These are phyloP conservation scores for Macrotis lagotis DNA, from an alignment of 2,113 vertebrate species.

Conservation along the genomic window DNA sequence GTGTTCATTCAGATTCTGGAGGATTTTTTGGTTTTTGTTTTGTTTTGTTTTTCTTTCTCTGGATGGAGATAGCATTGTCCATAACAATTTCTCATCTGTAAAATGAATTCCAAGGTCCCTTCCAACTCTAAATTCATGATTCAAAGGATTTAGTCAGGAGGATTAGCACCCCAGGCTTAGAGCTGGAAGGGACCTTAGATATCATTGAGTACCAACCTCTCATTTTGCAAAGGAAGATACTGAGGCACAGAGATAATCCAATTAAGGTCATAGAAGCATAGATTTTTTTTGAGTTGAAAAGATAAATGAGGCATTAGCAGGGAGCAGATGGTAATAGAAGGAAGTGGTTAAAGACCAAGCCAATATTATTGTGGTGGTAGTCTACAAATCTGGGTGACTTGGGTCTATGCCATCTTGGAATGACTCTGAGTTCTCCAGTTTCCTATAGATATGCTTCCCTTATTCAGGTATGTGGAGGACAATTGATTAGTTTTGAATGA, in stretches of 20 bases:
- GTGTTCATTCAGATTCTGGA: no score
- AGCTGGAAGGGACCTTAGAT: background rate
- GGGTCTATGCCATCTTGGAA: background rate
- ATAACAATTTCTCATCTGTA: background rate
- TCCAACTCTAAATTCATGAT: background rate
- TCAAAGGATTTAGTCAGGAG: background rate
- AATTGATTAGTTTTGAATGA: constrained; percentile 61
- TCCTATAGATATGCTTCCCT: background rate
- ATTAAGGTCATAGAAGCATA: background rate
- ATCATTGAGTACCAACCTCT: background rate
- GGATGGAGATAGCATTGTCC: no score
- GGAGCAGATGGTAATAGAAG: background rate
- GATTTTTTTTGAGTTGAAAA: background rate
- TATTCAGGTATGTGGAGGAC: constrained; percentile 28
- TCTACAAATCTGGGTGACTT: background rate
- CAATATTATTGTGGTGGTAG: background rate
- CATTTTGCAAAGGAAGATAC: background rate
- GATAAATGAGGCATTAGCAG: background rate
- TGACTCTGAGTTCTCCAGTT: constrained; percentile 41
- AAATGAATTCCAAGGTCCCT: background rate
- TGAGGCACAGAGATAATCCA: background rate
- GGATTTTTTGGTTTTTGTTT: no score
- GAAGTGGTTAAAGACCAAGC: background rate
- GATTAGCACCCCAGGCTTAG: background rate
- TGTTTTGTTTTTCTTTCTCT: no score